These are phyloP conservation scores for Oplegnathus fasciatus DNA, from an alignment of 2,113 vertebrate species.

Conservation along the genomic window DNA sequence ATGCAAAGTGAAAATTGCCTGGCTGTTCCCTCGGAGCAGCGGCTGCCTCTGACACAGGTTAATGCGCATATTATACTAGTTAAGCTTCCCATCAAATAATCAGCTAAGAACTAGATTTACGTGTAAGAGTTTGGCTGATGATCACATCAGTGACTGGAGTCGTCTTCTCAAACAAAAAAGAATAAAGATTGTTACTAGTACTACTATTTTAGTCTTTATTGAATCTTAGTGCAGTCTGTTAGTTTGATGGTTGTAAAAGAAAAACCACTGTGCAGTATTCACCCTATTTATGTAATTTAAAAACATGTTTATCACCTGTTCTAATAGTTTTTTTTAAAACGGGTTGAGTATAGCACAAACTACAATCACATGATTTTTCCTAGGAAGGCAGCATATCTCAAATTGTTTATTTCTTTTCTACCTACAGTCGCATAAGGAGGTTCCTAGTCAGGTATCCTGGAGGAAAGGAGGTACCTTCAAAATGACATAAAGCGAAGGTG, in stretches of 20 bases:
- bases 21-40: neutral
- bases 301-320: neutral
- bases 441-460: constrained; percentile 27
- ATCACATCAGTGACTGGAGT: neutral
- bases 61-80: neutral
- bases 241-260: neutral
- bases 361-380: neutral
- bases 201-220: neutral
- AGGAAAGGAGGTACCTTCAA: constrained; percentile 26
- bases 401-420: constrained; percentile 7
- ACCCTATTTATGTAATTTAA: neutral
- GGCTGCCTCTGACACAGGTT: neutral
- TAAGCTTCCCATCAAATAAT: constrained; percentile 13
- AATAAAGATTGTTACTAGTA: no score
- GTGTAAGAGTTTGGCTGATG: neutral
- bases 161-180: neutral
- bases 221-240: neutral
- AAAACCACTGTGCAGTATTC: neutral
- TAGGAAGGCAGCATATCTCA: neutral
- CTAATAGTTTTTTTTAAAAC: neutral
- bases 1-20: neutral
- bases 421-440: neutral
- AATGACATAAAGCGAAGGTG: constrained; percentile 23
- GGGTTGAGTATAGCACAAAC: neutral
- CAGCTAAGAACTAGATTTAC: neutral